Percentiles rank a stretch among this genome's conserved stretches.
Conservation (phyloP, 2,797 vertebrate genomes). For the Scyliorhinus canicula region DNA sequence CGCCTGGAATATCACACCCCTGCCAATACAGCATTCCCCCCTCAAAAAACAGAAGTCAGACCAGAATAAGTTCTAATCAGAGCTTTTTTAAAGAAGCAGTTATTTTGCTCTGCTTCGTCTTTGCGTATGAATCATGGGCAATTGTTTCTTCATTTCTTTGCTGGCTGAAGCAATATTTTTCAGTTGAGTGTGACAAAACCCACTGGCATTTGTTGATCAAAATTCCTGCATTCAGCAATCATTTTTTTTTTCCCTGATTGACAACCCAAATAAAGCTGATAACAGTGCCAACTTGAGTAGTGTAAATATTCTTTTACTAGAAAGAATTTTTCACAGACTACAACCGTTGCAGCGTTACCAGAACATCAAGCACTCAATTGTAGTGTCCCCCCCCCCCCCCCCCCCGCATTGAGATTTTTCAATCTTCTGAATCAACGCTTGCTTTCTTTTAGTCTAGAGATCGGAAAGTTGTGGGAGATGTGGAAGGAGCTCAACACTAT, state of each 20-base stretch:
- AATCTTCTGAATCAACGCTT: not conserved
- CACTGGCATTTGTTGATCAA: not conserved
- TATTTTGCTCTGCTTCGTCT: too few relatives aligned
- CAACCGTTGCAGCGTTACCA: not conserved
- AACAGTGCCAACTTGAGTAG: not conserved
- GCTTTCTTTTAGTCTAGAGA: constrained; percentile 27
- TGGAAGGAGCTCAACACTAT: constrained; percentile 12
- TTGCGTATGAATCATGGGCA: not conserved
- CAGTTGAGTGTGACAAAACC: not conserved
- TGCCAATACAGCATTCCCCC: too few relatives aligned
- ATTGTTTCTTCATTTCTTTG: not conserved
- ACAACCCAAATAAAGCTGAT: not conserved
- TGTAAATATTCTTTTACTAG: too few relatives aligned
- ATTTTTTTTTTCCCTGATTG: not conserved
- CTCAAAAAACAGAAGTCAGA: too few relatives aligned
- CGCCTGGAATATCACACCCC: too few relatives aligned
- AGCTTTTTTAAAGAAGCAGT: too few relatives aligned
- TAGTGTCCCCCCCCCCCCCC: not conserved
- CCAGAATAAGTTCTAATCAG: too few relatives aligned
- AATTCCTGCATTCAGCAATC: not conserved
- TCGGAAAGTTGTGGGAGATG: constrained; percentile 16
- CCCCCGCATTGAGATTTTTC: not conserved
- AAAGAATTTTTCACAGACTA: not conserved
- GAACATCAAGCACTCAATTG: not conserved
- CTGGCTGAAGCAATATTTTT: not conserved